Conservation (phyloP, 2,797 vertebrate species). For the Arremon aurantiirostris region DNA sequence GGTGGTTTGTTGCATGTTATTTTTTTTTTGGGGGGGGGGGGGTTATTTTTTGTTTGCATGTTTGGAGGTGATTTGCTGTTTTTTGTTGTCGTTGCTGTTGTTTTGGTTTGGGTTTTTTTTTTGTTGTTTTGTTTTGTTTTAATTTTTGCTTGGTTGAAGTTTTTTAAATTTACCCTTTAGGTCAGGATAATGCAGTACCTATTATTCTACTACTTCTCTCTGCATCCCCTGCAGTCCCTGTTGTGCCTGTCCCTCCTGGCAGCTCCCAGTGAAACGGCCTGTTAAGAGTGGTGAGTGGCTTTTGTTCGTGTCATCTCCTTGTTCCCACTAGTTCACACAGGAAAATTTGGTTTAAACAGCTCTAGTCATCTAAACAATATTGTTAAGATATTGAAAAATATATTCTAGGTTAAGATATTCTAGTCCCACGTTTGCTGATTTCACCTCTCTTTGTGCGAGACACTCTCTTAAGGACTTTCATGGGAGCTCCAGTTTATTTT, state of each 20-base stretch:
- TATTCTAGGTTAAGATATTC: background rate
- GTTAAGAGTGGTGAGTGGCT: background rate
- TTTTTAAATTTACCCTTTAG: background rate
- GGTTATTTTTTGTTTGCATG: background rate
- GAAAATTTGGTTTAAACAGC: background rate
- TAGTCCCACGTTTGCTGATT: background rate
- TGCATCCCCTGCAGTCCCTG: background rate
- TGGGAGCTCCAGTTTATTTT: background rate
- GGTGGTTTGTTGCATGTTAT: too few relatives aligned
- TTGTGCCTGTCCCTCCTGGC: background rate
- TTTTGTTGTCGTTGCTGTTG: background rate
- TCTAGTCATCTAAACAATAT: background rate
- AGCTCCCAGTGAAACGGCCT: background rate
- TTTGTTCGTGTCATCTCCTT: background rate
- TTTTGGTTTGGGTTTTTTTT: rapidly evolving
- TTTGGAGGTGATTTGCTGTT: background rate
- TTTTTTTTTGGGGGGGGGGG: too few relatives aligned
- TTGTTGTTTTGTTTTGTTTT: background rate
- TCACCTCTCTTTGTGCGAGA: background rate
- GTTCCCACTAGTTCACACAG: background rate
- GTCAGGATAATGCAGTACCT: background rate
- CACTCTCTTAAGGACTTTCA: background rate
- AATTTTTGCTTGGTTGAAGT: background rate
- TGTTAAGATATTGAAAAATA: background rate
- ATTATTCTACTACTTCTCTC: background rate